Evolutionary conservation across 2,797 vertebrate genomes (phyloP).

Genomic region (Danionella dracula): DNA sequence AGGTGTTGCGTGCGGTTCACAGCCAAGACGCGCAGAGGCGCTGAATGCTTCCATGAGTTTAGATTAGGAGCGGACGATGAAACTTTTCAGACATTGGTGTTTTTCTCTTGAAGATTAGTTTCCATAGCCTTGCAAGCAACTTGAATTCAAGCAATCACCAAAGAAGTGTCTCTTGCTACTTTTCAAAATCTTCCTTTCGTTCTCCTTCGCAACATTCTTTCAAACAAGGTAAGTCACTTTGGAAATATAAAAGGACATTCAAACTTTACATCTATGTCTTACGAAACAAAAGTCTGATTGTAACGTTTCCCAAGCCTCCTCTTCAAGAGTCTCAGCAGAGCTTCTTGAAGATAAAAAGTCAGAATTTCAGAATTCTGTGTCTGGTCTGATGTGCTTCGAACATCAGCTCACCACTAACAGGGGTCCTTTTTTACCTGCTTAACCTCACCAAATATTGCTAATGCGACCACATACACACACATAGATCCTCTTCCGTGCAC

Average conservation of each 20-base stretch:
- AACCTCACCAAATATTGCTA: neutral
- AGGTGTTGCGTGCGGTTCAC: neutral
- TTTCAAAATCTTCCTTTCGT: neutral
- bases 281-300: neutral
- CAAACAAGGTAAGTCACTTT: conserved; percentile 5
- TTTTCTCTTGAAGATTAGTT: neutral
- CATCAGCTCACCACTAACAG: neutral
- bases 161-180: too few species aligned
- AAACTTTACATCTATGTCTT: neutral
- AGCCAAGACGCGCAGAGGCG: neutral
- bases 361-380: too few species aligned
- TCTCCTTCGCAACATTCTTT: neutral
- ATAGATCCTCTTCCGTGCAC: neutral
- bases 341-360: neutral
- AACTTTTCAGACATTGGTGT: neutral
- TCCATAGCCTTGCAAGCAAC: too few species aligned
- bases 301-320: neutral
- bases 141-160: too few species aligned
- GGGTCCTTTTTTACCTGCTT: neutral
- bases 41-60: neutral
- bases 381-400: neutral
- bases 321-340: too few species aligned
- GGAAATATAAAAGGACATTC: conserved; percentile 23
- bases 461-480: neutral
- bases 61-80: neutral